These are phyloP conservation scores for Linnaemya tessellans DNA, from an alignment of 2,888 invertebrate genomes.

Conservation along the genomic window DNA sequence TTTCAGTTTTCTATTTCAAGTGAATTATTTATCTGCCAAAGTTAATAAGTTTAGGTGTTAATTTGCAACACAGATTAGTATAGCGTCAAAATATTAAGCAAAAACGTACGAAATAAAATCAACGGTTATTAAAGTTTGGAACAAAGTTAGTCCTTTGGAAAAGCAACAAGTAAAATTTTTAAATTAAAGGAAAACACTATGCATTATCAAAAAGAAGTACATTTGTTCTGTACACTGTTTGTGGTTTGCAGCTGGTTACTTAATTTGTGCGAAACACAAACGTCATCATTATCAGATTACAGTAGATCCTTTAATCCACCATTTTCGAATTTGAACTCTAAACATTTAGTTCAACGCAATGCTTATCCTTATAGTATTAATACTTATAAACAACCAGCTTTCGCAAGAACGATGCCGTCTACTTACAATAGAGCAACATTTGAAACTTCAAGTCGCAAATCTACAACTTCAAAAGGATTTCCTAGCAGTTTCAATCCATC, in stretches of 20 bases:
- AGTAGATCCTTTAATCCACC: conserved; percentile 18
- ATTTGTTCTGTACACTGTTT: conserved; percentile 4
- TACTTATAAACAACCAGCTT: conserved; percentile 1
- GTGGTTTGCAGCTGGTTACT: conserved; percentile 34
- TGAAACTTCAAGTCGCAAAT: background rate
- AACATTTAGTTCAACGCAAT: conserved; percentile 7
- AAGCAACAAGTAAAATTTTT: background rate
- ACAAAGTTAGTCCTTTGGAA: conserved; percentile 33
- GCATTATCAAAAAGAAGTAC: conserved; percentile 22
- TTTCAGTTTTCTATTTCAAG: conserved; percentile 28
- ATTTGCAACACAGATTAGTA: conserved; percentile 67
- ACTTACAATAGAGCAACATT: background rate
- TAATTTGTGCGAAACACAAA: conserved; percentile 46
- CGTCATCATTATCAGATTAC: conserved; percentile 13
- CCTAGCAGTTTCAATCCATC: conserved; percentile 9
- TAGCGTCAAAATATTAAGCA: conserved; percentile 62
- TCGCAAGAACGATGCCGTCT: background rate
- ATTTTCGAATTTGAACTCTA: conserved; percentile 21
- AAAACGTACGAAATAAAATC: conserved; percentile 40
- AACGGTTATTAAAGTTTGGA: conserved; percentile 38
- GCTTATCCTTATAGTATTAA: conserved; percentile 23
- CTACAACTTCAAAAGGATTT: conserved; percentile 3
- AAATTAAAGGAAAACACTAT: background rate
- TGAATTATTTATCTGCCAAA: conserved; percentile 50
- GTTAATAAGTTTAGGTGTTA: conserved; percentile 73